Conservation (phyloP, 2,888 invertebrate genomes). For the Chironomus tentans region DNA sequence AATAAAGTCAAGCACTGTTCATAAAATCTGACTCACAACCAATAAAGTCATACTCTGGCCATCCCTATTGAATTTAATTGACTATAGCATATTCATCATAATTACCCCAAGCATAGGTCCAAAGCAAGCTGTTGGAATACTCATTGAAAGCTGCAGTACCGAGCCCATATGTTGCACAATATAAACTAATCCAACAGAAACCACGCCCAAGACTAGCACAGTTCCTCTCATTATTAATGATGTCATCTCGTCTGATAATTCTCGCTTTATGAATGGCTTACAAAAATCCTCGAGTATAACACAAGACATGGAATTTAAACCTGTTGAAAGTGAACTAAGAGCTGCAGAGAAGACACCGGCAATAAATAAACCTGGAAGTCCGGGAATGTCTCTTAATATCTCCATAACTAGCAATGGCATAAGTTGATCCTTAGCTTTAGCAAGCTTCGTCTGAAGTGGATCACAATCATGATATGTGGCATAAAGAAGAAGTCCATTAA, state of each 20-base stretch:
- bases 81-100: too few species aligned
- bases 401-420: slow-evolving; percentile 83
- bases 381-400: slow-evolving; percentile 63
- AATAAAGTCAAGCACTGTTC: too few species aligned
- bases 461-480: slow-evolving; percentile 69
- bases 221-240: slow-evolving; percentile 56
- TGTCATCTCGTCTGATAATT: slow-evolving; percentile 50
- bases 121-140: slow-evolving; percentile 57
- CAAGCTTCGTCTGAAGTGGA: slow-evolving; percentile 68
- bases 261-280: slow-evolving; percentile 53
- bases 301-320: slow-evolving; percentile 71
- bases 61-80: too few species aligned
- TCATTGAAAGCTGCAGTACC: slow-evolving; percentile 59
- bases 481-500: slow-evolving; percentile 62
- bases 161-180: slow-evolving; percentile 61
- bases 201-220: slow-evolving; percentile 53
- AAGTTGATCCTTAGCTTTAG: slow-evolving; percentile 68
- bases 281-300: slow-evolving; percentile 71
- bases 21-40: too few species aligned
- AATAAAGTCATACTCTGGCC: too few species aligned
- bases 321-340: slow-evolving; percentile 71
- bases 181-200: slow-evolving; percentile 59
- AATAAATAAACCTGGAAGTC: slow-evolving; percentile 77
- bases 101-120: slow-evolving; percentile 53
- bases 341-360: slow-evolving; percentile 88